Conservation (phyloP, 2,888 invertebrate genomes). For the Coelinius sp. region DNA sequence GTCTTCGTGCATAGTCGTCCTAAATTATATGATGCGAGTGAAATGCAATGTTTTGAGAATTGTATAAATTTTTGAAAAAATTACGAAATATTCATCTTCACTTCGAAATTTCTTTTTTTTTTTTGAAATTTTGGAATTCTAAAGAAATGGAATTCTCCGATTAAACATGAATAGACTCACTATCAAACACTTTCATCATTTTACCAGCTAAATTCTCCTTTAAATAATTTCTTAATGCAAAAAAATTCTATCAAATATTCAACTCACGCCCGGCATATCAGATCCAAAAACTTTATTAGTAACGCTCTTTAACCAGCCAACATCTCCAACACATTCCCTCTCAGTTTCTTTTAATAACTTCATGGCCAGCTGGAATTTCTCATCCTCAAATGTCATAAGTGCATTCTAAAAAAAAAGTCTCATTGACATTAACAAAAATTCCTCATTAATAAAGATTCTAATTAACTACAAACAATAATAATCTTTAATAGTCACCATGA, state of each 20-base stretch:
- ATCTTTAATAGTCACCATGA: slow-evolving; percentile 68
- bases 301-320: slow-evolving; percentile 74
- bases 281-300: slow-evolving; percentile 71
- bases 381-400: slow-evolving; percentile 80
- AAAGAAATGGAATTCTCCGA: no score
- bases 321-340: slow-evolving; percentile 73
- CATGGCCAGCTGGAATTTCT: slow-evolving; percentile 75
- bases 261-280: slow-evolving; percentile 55
- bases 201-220: no score
- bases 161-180: no score
- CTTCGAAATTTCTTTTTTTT: no score
- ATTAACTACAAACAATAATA: background rate
- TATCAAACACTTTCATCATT: background rate
- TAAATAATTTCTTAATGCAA: background rate
- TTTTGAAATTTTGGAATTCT: no score
- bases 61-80: background rate
- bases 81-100: no score
- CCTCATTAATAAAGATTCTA: background rate
- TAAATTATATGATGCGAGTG: slow-evolving; percentile 39
- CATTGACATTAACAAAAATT: background rate
- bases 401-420: slow-evolving; percentile 74
- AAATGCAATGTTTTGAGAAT: background rate
- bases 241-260: background rate
- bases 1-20: slow-evolving; percentile 59
- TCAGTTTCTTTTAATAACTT: slow-evolving; percentile 76